Conservation (phyloP, 2,888 invertebrate genomes). For the Nemoura dubitans region DNA sequence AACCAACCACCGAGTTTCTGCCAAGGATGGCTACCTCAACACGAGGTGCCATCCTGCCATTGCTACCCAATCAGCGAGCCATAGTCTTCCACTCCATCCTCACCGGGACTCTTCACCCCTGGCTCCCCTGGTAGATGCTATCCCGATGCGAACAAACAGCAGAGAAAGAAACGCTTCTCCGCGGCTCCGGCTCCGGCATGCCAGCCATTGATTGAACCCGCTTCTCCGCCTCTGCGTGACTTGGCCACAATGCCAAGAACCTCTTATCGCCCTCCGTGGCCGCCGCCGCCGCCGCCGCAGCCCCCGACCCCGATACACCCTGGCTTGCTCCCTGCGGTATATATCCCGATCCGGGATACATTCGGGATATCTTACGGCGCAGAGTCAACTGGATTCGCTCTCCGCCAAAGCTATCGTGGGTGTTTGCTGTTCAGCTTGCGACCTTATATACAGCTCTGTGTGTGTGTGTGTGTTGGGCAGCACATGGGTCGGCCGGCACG, state of each 20-base stretch:
- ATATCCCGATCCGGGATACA: no score
- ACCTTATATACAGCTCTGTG: neutral
- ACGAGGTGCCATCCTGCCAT: no score
- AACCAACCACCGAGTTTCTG: no score
- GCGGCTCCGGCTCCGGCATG: neutral
- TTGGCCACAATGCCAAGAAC: slow-evolving; percentile 39
- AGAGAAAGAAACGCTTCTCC: neutral
- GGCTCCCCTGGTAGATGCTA: neutral
- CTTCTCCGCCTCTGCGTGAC: slow-evolving; percentile 17
- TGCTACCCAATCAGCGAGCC: no score
- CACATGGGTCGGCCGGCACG: neutral
- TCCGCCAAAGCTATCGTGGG: neutral
- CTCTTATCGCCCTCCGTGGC: slow-evolving; percentile 23
- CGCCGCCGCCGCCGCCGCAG: neutral
- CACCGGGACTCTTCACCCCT: neutral
- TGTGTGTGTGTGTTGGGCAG: no score
- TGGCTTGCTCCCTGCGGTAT: neutral
- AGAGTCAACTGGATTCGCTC: no score
- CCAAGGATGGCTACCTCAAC: no score
- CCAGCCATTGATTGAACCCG: slow-evolving; percentile 33
- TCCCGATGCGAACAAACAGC: slow-evolving; percentile 13
- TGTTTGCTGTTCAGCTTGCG: neutral
- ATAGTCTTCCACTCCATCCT: neutral
- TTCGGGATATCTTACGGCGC: no score
- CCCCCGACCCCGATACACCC: neutral